Evolutionary conservation across 2,888 invertebrate species (phyloP).

Genomic region (Ceramica pisi): DNA sequence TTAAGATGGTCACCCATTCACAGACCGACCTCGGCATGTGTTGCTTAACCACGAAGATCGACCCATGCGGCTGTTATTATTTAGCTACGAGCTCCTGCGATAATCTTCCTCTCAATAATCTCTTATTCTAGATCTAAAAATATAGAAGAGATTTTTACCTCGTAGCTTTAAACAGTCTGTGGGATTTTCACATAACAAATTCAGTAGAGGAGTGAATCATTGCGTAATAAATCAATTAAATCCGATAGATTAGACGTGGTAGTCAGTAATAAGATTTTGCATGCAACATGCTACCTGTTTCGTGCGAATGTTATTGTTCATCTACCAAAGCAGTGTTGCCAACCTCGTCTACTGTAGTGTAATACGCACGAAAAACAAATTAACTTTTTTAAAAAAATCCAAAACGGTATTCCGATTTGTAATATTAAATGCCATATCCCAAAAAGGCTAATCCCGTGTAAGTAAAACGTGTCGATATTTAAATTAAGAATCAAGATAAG

Average conservation of each 20-base stretch:
- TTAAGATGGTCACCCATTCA: no score
- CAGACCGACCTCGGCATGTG: no score
- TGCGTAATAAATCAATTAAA: constrained; percentile 47
- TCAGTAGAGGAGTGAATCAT: constrained; percentile 38
- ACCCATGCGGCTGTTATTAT: no score
- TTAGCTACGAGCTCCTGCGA: no score
- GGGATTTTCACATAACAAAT: constrained; percentile 11
- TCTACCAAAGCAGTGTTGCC: constrained; percentile 34
- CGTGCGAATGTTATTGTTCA: constrained; percentile 45
- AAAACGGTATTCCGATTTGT: constrained; percentile 32
- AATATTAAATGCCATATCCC: constrained; percentile 37
- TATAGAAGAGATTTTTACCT: neutral
- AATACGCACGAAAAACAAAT: constrained; percentile 41
- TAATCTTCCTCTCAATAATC: no score
- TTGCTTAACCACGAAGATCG: no score
- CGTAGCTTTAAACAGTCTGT: no score
- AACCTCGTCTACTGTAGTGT: constrained; percentile 21
- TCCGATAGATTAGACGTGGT: constrained; percentile 44
- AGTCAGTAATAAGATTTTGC: constrained; percentile 30
- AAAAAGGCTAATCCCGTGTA: constrained; percentile 32
- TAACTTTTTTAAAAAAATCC: constrained; percentile 9
- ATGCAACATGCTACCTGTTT: constrained; percentile 54
- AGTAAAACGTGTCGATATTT: constrained; percentile 62
- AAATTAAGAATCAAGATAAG: constrained; percentile 64
- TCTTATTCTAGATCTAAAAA: neutral